Evolutionary conservation across 2,888 invertebrate species (phyloP).

Genomic region (Cerastoderma edule): DNA sequence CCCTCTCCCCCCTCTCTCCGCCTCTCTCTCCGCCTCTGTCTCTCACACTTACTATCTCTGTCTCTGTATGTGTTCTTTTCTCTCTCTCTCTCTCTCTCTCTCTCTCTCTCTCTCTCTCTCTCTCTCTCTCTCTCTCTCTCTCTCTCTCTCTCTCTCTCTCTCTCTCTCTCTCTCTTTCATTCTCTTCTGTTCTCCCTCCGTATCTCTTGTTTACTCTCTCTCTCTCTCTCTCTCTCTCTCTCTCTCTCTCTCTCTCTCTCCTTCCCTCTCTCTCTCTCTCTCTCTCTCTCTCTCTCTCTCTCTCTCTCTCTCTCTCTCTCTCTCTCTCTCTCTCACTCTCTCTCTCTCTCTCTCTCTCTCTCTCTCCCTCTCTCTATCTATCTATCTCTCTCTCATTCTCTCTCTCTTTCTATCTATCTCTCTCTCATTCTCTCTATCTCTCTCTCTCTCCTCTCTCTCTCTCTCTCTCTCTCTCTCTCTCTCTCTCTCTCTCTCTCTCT

Average conservation of each 20-base stretch:
- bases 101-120: too few relatives aligned
- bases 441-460: too few relatives aligned
- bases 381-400: too few relatives aligned
- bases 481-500: not conserved
- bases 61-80: too few relatives aligned
- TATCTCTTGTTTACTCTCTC: not conserved
- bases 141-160: conserved; percentile 6
- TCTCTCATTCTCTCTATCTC: too few relatives aligned
- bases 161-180: conserved; percentile 45
- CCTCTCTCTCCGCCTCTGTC: too few relatives aligned
- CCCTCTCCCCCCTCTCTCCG: too few relatives aligned
- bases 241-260: conserved; percentile 26
- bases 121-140: too few relatives aligned
- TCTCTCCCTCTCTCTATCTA: not conserved
- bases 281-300: not conserved
- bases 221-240: conserved; percentile 42
- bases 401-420: too few relatives aligned
- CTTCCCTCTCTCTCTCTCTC: not conserved
- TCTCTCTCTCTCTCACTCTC: too few relatives aligned
- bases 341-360: not conserved
- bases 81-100: too few relatives aligned
- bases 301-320: not conserved
- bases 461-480: not conserved
- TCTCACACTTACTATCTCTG: too few relatives aligned
- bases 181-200: conserved; percentile 17